Evolutionary conservation across 2,797 vertebrate genomes (phyloP).

Genomic region (Mormyrops boulengeri): DNA sequence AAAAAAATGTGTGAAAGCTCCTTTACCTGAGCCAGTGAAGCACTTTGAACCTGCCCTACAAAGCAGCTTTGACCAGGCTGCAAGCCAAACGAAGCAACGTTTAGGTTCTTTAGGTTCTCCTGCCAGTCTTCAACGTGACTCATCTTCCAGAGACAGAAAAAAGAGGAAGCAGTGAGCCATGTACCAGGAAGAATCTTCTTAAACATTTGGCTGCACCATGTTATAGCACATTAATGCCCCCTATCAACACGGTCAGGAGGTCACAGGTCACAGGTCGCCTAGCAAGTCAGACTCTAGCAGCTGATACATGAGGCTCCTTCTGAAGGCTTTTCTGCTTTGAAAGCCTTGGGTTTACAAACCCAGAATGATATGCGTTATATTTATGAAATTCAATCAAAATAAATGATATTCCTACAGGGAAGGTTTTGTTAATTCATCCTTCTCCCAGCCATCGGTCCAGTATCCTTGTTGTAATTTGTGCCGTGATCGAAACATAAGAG

Average conservation of each 20-base stretch:
- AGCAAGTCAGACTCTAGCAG: not conserved
- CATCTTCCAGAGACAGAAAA: not conserved
- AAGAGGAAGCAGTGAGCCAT: not conserved
- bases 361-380: not conserved
- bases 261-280: not conserved
- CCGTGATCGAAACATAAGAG: not conserved
- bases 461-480: not conserved
- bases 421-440: not conserved
- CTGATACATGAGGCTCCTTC: not conserved
- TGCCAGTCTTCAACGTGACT: not conserved
- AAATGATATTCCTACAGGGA: not conserved
- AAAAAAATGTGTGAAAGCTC: not conserved
- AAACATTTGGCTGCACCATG: not conserved
- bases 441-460: not conserved
- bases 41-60: not conserved
- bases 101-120: not conserved
- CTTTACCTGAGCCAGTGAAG: not conserved
- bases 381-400: not conserved
- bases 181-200: not conserved
- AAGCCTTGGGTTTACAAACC: not conserved
- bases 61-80: not conserved
- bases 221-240: not conserved
- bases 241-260: not conserved
- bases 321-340: not conserved
- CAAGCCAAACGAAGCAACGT: not conserved